Conservation (phyloP, 2,113 vertebrate genomes). For the Oryzias celebensis region DNA sequence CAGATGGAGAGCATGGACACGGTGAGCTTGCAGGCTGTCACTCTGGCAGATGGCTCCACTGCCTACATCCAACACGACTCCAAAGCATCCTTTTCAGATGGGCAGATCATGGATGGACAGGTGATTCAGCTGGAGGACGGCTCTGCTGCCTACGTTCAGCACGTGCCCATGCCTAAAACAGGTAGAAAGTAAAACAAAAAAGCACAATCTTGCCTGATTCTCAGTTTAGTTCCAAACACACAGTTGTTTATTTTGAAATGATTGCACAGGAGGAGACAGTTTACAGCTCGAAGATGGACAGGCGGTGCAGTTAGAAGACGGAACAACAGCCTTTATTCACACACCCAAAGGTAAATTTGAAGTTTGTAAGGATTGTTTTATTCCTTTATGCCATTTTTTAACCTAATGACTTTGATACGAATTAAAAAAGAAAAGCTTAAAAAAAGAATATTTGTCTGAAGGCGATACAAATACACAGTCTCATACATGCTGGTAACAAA, state of each 20-base stretch:
- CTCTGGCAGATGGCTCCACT: conserved; percentile 93
- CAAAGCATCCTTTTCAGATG: conserved; percentile 86
- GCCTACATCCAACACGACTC: conserved; percentile 96
- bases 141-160: conserved; percentile 95
- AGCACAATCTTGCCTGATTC: no score
- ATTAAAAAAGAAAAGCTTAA: no score
- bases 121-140: conserved; percentile 98
- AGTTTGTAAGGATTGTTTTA: no score
- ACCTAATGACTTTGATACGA: no score
- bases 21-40: conserved; percentile 96
- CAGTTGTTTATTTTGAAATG: conserved; percentile 2
- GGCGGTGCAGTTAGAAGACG: conserved; percentile 95
- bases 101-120: conserved; percentile 96
- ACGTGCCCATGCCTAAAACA: conserved; percentile 91
- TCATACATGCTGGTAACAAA: neutral
- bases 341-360: conserved; percentile 88
- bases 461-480: no score
- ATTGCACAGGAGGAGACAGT: conserved; percentile 82
- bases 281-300: conserved; percentile 95
- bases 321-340: conserved; percentile 96
- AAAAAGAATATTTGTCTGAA: no score
- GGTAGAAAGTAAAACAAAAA: conserved; percentile 68
- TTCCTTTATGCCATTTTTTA: no score
- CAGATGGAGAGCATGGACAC: conserved; percentile 96
- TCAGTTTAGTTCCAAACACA: neutral